phyloP scores from a whole-genome alignment of 2,888 invertebrate species.

The Smittia aterrima region DNA sequence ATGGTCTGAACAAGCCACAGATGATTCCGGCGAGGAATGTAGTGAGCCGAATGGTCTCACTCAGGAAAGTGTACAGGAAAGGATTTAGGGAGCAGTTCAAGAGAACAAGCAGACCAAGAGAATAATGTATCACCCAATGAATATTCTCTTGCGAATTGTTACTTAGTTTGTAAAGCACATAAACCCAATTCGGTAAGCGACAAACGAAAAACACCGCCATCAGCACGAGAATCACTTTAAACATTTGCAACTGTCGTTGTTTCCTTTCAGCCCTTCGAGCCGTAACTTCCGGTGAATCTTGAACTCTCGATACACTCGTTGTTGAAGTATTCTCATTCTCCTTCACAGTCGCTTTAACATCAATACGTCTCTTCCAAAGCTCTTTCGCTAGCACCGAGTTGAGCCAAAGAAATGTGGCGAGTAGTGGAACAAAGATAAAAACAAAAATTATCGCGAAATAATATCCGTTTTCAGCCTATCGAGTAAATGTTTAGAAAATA shows the following conservation, averaged over 20 bases:
- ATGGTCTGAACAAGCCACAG: slow-evolving; percentile 13
- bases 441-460: slow-evolving; percentile 49
- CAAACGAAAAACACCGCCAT: slow-evolving; percentile 58
- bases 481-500: neutral
- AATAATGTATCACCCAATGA: slow-evolving; percentile 56
- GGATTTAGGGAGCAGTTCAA: slow-evolving; percentile 60
- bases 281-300: slow-evolving; percentile 43
- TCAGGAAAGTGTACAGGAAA: slow-evolving; percentile 60
- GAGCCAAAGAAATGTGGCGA: slow-evolving; percentile 56
- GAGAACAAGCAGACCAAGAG: slow-evolving; percentile 57
- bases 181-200: slow-evolving; percentile 59
- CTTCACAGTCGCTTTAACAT: slow-evolving; percentile 38
- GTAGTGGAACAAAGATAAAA: slow-evolving; percentile 56
- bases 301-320: neutral
- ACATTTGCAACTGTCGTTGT: slow-evolving; percentile 58
- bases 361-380: slow-evolving; percentile 54
- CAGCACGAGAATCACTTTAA: slow-evolving; percentile 58
- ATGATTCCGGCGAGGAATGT: slow-evolving; percentile 18
- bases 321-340: slow-evolving; percentile 16
- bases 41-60: slow-evolving; percentile 53
- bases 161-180: slow-evolving; percentile 55
- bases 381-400: slow-evolving; percentile 57
- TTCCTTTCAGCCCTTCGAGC: slow-evolving; percentile 45
- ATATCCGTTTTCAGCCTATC: slow-evolving; percentile 46
- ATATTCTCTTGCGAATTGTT: slow-evolving; percentile 46